A percentile compares a stretch with the other conserved stretches of the same genome.
Conservation (phyloP, 2,113 vertebrate genomes). For the Microcebus griseorufus region DNA sequence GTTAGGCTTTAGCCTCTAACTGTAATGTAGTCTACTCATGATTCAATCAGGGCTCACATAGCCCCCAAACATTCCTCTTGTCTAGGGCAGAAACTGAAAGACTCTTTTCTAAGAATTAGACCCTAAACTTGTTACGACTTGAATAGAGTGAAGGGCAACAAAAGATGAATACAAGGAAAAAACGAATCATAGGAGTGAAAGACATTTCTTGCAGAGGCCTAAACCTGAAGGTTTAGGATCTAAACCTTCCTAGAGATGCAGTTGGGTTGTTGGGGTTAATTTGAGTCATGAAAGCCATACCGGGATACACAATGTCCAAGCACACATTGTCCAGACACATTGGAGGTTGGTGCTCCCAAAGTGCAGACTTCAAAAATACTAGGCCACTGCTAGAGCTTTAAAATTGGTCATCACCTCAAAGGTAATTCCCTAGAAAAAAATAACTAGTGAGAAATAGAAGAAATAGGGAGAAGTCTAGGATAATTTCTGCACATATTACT, state of each 20-base stretch:
- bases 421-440: neutral
- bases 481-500: neutral
- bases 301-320: neutral
- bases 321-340: neutral
- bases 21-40: neutral
- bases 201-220: neutral
- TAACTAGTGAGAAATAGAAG: neutral
- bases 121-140: neutral
- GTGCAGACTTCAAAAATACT: neutral
- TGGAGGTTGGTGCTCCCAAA: neutral
- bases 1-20: neutral
- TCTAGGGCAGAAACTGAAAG: neutral
- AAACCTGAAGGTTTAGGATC: neutral
- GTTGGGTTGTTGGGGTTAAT: neutral
- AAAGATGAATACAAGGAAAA: neutral
- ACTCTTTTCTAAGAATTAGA: neutral
- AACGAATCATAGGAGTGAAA: neutral
- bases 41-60: neutral
- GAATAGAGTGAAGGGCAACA: neutral
- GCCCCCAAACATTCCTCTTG: neutral
- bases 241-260: neutral
- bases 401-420: neutral
- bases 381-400: neutral
- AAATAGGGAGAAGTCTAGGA: neutral
- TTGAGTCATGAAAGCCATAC: neutral